A percentile compares a stretch with the other conserved stretches of the same genome.
These are phyloP conservation scores for Panopea generosa DNA, from an alignment of 2,888 invertebrate species.

Conservation along the genomic window DNA sequence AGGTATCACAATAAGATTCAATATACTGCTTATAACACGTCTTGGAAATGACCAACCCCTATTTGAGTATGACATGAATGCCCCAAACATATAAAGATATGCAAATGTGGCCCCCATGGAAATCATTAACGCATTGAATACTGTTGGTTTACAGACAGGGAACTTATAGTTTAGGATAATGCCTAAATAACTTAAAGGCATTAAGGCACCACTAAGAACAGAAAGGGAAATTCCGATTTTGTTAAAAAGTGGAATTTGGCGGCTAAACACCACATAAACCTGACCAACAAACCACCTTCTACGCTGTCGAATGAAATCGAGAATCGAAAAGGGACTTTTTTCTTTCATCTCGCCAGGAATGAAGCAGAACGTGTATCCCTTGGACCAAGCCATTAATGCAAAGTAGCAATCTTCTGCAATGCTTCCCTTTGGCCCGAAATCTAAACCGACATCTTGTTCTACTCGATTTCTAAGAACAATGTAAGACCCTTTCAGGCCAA, in stretches of 20 bases:
- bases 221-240: constrained; percentile 41
- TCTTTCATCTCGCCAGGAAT: constrained; percentile 57
- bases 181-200: constrained; percentile 50
- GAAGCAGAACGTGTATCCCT: constrained; percentile 55
- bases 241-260: constrained; percentile 32
- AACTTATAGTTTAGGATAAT: constrained; percentile 34
- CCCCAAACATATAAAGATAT: constrained; percentile 51
- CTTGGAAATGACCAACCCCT: constrained; percentile 32
- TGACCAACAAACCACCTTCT: constrained; percentile 59
- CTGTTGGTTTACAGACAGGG: constrained; percentile 34
- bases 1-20: constrained; percentile 13
- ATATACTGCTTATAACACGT: constrained; percentile 12
- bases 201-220: constrained; percentile 30
- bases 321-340: constrained; percentile 53
- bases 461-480: constrained; percentile 49
- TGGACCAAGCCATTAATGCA: constrained; percentile 48
- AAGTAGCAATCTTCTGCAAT: constrained; percentile 61
- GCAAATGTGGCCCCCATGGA: constrained; percentile 50
- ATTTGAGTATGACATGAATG: constrained; percentile 33
- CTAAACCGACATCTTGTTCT: constrained; percentile 49
- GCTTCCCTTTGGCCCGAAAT: constrained; percentile 59
- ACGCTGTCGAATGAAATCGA: constrained; percentile 54
- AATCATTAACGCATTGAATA: constrained; percentile 32
- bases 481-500: constrained; percentile 61
- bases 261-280: constrained; percentile 22